Evolutionary conservation across 2,113 vertebrate genomes (phyloP).

Genomic region (Rhinopomastus cyanomelas): DNA sequence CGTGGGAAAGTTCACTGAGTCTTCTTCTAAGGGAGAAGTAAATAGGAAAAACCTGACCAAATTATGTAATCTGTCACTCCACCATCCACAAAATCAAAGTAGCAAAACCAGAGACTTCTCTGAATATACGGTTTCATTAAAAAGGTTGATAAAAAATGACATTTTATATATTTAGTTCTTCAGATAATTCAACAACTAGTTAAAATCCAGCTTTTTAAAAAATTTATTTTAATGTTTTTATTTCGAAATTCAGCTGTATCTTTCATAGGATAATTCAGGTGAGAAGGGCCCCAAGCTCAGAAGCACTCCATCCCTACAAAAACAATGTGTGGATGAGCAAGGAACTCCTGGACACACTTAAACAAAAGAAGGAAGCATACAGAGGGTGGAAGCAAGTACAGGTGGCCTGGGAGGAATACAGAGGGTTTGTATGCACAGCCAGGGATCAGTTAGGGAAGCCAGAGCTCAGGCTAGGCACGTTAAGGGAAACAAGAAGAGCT

Average conservation of each 20-base stretch:
- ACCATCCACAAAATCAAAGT: neutral
- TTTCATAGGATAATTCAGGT: neutral
- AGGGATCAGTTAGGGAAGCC: too few species aligned
- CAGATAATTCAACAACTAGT: neutral
- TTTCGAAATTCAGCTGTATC: neutral
- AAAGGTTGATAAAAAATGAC: neutral
- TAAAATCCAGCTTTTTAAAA: neutral
- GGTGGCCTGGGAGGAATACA: too few species aligned
- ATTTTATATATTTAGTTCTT: neutral
- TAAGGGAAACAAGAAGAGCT: too few species aligned
- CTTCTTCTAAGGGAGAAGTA: neutral
- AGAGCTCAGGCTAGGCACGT: too few species aligned
- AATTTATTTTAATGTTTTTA: neutral
- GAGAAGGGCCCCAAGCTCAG: neutral
- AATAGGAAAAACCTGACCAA: neutral
- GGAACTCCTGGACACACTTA: too few species aligned
- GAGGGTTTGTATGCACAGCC: too few species aligned
- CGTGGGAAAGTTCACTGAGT: neutral
- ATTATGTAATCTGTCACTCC: neutral
- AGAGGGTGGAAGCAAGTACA: too few species aligned
- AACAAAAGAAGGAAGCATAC: too few species aligned
- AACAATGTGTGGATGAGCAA: too few species aligned
- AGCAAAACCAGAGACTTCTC: neutral
- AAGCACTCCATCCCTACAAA: too few species aligned
- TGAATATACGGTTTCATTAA: neutral